Conservation (phyloP, 2,113 vertebrate genomes). For the Sinosuthora webbiana region DNA sequence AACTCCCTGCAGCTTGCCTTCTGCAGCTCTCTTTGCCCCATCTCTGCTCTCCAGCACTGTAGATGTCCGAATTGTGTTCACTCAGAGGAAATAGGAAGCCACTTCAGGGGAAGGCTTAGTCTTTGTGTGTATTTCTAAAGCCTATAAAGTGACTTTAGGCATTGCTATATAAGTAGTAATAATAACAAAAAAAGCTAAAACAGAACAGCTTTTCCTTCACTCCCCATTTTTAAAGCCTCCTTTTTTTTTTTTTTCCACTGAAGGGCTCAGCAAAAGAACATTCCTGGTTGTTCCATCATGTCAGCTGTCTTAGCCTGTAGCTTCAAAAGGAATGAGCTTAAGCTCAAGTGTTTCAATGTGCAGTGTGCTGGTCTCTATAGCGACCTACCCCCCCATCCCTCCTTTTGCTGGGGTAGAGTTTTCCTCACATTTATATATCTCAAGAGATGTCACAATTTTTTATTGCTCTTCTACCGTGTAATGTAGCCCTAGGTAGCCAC, state of each 20-base stretch:
- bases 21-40: not conserved
- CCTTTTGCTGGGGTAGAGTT: not conserved
- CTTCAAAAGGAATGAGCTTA: not conserved
- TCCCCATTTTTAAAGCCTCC: not conserved
- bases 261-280: not conserved
- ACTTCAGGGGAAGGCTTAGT: not conserved
- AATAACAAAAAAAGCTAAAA: not conserved
- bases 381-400: not conserved
- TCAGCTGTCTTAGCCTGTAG: not conserved
- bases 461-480: not conserved
- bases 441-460: slow-evolving; percentile 8
- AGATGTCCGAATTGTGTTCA: not conserved
- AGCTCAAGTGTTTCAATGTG: not conserved
- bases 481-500: slow-evolving; percentile 10
- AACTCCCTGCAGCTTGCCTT: not conserved
- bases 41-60: not conserved
- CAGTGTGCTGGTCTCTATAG: not conserved
- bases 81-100: not conserved
- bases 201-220: not conserved
- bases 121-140: not conserved
- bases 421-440: not conserved
- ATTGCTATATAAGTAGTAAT: not conserved
- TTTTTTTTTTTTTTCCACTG: not conserved
- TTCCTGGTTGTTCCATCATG: not conserved
- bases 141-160: not conserved